These are phyloP conservation scores for Entomyzon cyanotis DNA, from an alignment of 2,113 vertebrate species.

Conservation along the genomic window DNA sequence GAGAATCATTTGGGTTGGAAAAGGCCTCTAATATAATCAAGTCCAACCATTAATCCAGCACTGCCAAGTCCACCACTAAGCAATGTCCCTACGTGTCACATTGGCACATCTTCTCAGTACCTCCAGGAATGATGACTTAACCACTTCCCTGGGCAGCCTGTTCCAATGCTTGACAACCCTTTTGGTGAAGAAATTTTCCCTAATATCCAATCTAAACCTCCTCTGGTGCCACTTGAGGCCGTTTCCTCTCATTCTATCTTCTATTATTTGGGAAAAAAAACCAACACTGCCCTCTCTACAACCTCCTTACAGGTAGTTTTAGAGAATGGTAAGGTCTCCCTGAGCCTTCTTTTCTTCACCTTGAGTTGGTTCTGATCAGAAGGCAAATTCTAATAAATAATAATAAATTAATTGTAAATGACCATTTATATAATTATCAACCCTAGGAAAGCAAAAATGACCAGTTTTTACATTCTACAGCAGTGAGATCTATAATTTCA, in stretches of 20 bases:
- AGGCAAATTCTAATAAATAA: background rate
- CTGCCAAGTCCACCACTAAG: background rate
- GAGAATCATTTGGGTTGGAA: background rate
- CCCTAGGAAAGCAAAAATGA: background rate
- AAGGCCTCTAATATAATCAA: background rate
- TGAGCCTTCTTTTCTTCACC: background rate
- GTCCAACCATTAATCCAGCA: background rate
- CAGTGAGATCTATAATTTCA: background rate
- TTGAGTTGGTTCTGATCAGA: background rate
- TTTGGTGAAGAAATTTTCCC: background rate
- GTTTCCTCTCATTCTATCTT: background rate
- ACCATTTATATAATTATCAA: background rate
- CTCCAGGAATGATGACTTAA: background rate
- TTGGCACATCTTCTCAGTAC: background rate
- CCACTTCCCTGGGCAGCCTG: background rate
- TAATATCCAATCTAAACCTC: background rate
- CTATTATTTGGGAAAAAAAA: background rate
- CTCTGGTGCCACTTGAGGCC: background rate
- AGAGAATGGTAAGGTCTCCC: background rate
- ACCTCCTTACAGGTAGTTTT: background rate
- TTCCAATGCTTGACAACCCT: background rate
- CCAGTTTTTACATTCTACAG: background rate
- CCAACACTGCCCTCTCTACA: background rate
- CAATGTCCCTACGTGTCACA: background rate
- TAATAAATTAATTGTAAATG: background rate